Percentiles rank a stretch among this genome's conserved stretches.
Evolutionary conservation across 1,140 invertebrate genomes (phyloP).

Genomic region (Dendroctonus valens): DNA sequence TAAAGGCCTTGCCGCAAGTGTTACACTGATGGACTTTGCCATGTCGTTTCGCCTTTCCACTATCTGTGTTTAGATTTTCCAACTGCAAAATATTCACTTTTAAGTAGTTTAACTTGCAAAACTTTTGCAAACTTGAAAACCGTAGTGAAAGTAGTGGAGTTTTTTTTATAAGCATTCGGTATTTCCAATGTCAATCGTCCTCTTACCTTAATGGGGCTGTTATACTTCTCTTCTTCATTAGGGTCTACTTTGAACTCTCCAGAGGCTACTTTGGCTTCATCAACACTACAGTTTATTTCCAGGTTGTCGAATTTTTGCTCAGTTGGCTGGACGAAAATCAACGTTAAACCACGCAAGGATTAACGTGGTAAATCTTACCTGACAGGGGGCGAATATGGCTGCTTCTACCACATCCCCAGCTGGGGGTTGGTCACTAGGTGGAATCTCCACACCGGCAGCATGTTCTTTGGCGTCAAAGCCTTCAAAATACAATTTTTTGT

Average conservation of each 20-base stretch:
- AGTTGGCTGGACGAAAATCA: no score
- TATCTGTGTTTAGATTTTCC: constrained; percentile 35
- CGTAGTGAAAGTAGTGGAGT: no score
- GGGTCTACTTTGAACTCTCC: no score
- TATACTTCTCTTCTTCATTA: neutral
- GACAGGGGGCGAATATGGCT: neutral
- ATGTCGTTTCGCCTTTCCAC: constrained; percentile 34
- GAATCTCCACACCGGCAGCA: neutral
- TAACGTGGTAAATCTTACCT: no score
- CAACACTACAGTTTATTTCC: no score
- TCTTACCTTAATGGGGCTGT: neutral
- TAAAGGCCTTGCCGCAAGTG: constrained; percentile 47
- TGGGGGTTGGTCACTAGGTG: neutral
- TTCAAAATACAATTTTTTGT: neutral
- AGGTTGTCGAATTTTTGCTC: no score
- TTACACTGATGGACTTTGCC: constrained; percentile 46
- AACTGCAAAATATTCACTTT: constrained; percentile 23
- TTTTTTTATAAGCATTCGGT: no score
- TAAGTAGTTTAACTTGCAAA: neutral
- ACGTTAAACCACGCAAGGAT: no score
- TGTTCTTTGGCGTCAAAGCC: neutral
- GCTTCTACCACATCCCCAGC: neutral
- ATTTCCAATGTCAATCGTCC: no score
- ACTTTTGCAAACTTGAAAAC: neutral
- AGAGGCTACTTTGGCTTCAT: no score